Evolutionary conservation across 2,113 vertebrate genomes (phyloP), one percentile per base, ranked within the genome.

Genomic region (Mormoops blainvillei): DNA sequence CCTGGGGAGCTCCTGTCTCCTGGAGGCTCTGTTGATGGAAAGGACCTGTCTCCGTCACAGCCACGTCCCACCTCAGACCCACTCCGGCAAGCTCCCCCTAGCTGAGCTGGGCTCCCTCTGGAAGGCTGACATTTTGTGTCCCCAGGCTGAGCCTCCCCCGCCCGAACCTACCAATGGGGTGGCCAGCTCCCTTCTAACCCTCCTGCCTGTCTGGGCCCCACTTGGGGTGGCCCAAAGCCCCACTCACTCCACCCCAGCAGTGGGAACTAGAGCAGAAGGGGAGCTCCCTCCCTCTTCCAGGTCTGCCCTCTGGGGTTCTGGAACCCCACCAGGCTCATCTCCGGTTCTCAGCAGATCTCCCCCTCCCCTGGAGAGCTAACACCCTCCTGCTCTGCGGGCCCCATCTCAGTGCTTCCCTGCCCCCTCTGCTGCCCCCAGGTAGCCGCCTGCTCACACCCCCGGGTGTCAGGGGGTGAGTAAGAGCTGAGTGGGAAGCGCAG

Each of bases 21-120:
- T 10, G 26, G 56, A 33, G 20, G 28, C 26, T 71, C 31, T 24
- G 45, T 45, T 48, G 45, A 28, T 58, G 83, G 52, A 84, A 58
- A 56, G 22, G 26, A 43, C 33, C 12, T 2, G 74, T 71, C 3
- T 15, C 45, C 2, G 2, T 73, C 63, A 56, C 36, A 78, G 76
- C 41, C 43, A 89, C 48, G 31, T 36, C 11, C 8, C 18, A 36
- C 24, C 31, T 20, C 6, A 38, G 48, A n/a, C 38, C 19, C 5
- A 12, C 28, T 12, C 38, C 0, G 4, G 41, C 7, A 28, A 2
- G 26, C 54, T 19, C 50, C 24, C 26, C 38, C n/a, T 31, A 36
- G 45, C 45, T 31, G 1, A 0, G 31, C 26, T 10, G 33, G 26
- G 6, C 31, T 9, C 22, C 2, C 0, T 26, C 65, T 18, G 38